These are phyloP conservation scores for Caenorhabditis sp. DNA, from an alignment of 2,888 invertebrate species.

Conservation along the genomic window DNA sequence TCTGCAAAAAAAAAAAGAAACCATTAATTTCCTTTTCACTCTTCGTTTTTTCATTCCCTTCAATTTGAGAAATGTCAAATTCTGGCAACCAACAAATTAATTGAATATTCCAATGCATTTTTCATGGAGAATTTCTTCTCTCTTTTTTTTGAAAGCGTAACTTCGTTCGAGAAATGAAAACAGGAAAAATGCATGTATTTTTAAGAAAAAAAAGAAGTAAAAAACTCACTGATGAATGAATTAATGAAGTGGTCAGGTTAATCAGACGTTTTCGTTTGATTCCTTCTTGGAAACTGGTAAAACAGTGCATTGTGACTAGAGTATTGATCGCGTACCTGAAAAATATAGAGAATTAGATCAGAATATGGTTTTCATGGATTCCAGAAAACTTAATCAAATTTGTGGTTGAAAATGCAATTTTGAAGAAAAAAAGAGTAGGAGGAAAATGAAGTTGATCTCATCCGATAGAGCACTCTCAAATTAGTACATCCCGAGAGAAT, in stretches of 20 bases:
- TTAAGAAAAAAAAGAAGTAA: neutral
- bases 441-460: no score
- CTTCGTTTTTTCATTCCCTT: no score
- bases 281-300: slow-evolving; percentile 50
- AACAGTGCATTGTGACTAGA: slow-evolving; percentile 37
- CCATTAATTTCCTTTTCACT: no score
- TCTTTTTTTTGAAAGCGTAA: neutral
- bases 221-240: slow-evolving; percentile 50
- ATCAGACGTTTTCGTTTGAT: slow-evolving; percentile 50
- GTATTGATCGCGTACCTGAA: slow-evolving; percentile 24
- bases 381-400: no score
- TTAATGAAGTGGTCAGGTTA: slow-evolving; percentile 52
- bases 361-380: no score
- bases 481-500: no score
- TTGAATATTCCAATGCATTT: neutral
- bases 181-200: no score
- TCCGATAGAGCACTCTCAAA: no score
- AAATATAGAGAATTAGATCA: neutral
- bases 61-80: neutral
- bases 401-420: no score
- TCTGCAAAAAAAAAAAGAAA: no score
- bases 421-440: no score
- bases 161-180: neutral
- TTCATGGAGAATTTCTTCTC: neutral
- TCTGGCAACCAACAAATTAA: neutral